Evolutionary conservation across 2,888 invertebrate genomes (phyloP), one percentile per base, ranked within the genome.

Genomic region (Lydus trimaculatus): DNA sequence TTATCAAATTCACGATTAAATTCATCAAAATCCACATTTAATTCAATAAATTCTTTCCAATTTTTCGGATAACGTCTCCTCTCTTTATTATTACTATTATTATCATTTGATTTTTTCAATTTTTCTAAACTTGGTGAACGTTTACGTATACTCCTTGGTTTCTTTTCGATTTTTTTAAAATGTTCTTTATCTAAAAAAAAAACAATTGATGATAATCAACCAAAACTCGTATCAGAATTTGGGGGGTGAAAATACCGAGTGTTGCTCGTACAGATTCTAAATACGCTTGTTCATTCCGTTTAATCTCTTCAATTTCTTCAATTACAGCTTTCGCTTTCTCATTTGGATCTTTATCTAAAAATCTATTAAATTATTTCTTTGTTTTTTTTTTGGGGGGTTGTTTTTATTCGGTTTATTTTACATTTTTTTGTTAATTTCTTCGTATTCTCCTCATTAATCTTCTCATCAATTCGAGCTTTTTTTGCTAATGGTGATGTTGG

Each of bases 281-380:
- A 65, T 72, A 73, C 43, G 63, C 67, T 58, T 64, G 58, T 36
- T 76, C 75, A 11, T 73, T 66, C 31, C 76, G 75, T 73, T 84
- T 84, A 43, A 84, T 77, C 65, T 81, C 79, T 73, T 84, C 84
- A 58, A 84, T 82, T 76, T 84, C 84, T 64, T 82, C 77, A 69
- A 84, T 82, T 17, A 83, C 81, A 61, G 83, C 78, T 72, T 82
- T 84, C 7, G 82, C 82, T 68, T 79, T 81, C 66, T 81, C 81
- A 62, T 75, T 75, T 5, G 80, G 80, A 72, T 71, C 82, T 81
- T 56, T 36, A 39, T n/a, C 36, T 62, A 11, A 6, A 39, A 39
- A 13, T 13, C 13, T 1, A 13, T 13, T 36, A 15, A 36, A 36
- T 33, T 28, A 28, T 28, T 33, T 33, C 13, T 2, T 13, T 33